Base-by-base conservation (phyloP, 1,140 invertebrate genomes). In the Cydia strobilella region DNA sequence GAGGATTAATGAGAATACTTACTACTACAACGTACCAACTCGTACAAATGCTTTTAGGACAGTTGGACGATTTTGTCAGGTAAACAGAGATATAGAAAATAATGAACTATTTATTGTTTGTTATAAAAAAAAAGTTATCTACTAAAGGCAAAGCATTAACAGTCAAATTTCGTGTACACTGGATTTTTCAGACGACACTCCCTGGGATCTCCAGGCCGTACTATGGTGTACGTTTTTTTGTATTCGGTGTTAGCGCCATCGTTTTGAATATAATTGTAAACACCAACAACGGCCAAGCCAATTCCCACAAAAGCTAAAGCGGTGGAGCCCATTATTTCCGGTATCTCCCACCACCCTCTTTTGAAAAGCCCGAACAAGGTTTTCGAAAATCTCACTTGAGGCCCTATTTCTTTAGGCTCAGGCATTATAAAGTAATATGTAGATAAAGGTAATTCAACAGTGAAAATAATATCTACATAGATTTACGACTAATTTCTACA, bases 341-440 rank as follows among this genome's bases (percentile, higher is more conserved):
- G 94, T 79, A 95, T 94, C 81, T 95, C 94, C 91, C 94, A 93
- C 90, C 94, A 95, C 3, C 89, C 94, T 81, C 85, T 90, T 81
- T 93, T 94, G 39, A 94, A 91, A 2, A 93, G 80, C 3, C 86
- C 92, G 13, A 84, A 59, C 1, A 89, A 51, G 2, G 80, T 84
- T 20, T 91, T 91, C 9, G 72, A 42, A 76, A 91, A 92, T 59
- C 78, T 80, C 0, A 88, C 75, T 77, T 84, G 80, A 83, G 90
- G 87, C 10, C 86, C 85, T 74, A 89, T 83, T 77, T 82, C 76
- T 84, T 85, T 80, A 25, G 88, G 81, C 75, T 82, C 76, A 9
- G 83, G 83, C 27, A 77, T 80, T 59, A 23, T 59, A 3, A 59
- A 59, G 9, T 59, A 23, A 59, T 23, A 7, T 23, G 54, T 10